phyloP scores from a whole-genome alignment of 2,113 vertebrate species.

The Choloepus hoffmanni region DNA sequence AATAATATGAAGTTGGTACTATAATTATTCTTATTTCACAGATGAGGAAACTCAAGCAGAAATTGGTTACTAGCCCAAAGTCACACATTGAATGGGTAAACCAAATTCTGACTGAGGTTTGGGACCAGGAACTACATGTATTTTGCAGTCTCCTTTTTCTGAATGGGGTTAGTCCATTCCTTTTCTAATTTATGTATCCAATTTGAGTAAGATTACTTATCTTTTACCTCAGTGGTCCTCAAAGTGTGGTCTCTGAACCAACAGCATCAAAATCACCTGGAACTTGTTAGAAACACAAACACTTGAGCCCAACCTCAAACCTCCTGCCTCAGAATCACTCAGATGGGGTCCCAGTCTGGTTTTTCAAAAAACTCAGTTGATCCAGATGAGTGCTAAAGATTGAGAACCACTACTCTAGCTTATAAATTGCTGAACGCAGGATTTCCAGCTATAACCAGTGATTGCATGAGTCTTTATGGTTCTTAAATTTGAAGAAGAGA shows the following conservation, averaged over 20 bases:
- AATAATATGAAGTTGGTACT: background rate
- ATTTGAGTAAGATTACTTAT: background rate
- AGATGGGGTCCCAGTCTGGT: background rate
- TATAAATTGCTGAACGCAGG: background rate
- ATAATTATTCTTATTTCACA: background rate
- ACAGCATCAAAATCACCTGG: background rate
- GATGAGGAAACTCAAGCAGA: background rate
- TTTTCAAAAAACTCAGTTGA: background rate
- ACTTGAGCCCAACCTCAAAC: background rate
- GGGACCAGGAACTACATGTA: background rate
- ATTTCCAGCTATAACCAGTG: background rate
- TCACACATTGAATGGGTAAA: background rate
- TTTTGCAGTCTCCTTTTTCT: background rate
- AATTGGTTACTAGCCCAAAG: background rate
- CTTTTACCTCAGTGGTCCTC: background rate
- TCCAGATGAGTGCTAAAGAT: background rate
- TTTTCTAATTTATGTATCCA: background rate
- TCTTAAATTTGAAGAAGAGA: background rate
- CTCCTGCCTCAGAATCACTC: background rate
- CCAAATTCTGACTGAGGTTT: background rate
- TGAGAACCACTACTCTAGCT: background rate
- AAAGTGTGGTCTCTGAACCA: background rate
- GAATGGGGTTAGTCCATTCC: background rate
- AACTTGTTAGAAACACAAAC: background rate
- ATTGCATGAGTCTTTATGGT: background rate